Evolutionary conservation across 2,113 vertebrate genomes (phyloP).

Genomic region (Channa argus): DNA sequence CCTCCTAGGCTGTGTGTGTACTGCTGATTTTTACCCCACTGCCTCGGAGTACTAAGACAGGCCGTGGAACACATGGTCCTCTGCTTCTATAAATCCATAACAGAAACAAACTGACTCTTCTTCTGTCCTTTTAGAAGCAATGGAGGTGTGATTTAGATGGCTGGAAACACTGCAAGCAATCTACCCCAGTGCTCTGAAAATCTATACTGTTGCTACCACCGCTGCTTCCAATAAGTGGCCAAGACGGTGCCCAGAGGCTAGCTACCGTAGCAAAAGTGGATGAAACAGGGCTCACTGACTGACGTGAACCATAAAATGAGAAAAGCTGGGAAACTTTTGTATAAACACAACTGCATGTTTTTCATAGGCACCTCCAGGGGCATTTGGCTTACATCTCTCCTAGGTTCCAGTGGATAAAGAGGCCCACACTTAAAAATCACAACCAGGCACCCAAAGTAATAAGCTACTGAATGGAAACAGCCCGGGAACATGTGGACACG

Average conservation of each 20-base stretch:
- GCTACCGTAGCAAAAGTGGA: constrained; percentile 53
- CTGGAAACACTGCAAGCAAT: constrained; percentile 56
- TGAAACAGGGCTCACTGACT: constrained; percentile 53
- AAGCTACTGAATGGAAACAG: constrained; percentile 65
- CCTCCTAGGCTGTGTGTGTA: constrained; percentile 63
- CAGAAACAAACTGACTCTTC: constrained; percentile 33
- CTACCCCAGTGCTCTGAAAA: constrained; percentile 40
- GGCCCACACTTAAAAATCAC: constrained; percentile 59
- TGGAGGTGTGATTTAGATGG: constrained; percentile 65
- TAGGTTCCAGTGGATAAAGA: constrained; percentile 66
- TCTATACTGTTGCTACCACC: constrained; percentile 42
- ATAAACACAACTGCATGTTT: constrained; percentile 68
- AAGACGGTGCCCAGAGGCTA: constrained; percentile 57
- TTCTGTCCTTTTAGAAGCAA: constrained; percentile 39
- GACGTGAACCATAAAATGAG: constrained; percentile 70
- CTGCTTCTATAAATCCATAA: constrained; percentile 51
- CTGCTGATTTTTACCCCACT: constrained; percentile 68
- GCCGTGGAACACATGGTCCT: constrained; percentile 39
- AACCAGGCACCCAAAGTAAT: constrained; percentile 63
- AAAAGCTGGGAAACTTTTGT: constrained; percentile 70
- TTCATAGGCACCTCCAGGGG: constrained; percentile 57
- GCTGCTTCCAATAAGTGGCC: constrained; percentile 67
- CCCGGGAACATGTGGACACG: constrained; percentile 47
- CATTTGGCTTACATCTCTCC: constrained; percentile 57
- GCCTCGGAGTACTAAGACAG: constrained; percentile 39